These are phyloP conservation scores for Ceratitis capitata DNA, from an alignment of 1,140 invertebrate species.

Conservation along the genomic window DNA sequence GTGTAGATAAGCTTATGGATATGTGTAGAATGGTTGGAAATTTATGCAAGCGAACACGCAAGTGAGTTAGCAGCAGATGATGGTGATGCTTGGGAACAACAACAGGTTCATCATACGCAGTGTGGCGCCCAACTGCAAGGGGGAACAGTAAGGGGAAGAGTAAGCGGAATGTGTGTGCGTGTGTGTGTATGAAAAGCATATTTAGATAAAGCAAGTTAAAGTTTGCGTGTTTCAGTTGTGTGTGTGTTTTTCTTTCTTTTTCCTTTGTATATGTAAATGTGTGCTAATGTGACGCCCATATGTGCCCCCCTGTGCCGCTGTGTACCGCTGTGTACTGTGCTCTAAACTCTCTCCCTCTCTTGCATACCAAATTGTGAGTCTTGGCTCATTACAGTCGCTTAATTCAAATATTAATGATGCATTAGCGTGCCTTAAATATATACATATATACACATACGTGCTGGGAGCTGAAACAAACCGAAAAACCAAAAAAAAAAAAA, in stretches of 20 bases:
- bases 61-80: neutral
- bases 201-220: neutral
- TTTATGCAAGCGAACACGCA: neutral
- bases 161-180: neutral
- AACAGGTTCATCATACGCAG: constrained; percentile 31
- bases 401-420: constrained; percentile 37
- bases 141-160: neutral
- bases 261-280: neutral
- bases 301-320: neutral
- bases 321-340: neutral
- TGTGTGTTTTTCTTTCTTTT: too few species aligned
- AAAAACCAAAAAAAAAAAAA: neutral
- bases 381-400: neutral
- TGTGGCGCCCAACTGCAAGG: neutral
- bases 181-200: neutral
- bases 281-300: neutral
- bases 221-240: neutral
- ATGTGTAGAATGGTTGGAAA: constrained; percentile 29
- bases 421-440: neutral
- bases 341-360: too few species aligned
- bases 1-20: constrained; percentile 10
- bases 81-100: neutral
- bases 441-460: too few species aligned
- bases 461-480: too few species aligned
- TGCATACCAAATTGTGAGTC: neutral